A percentile compares a stretch with the other conserved stretches of the same genome.
Evolutionary conservation across 2,888 invertebrate genomes (phyloP).

Genomic region (Chrysolina haemoptera): DNA sequence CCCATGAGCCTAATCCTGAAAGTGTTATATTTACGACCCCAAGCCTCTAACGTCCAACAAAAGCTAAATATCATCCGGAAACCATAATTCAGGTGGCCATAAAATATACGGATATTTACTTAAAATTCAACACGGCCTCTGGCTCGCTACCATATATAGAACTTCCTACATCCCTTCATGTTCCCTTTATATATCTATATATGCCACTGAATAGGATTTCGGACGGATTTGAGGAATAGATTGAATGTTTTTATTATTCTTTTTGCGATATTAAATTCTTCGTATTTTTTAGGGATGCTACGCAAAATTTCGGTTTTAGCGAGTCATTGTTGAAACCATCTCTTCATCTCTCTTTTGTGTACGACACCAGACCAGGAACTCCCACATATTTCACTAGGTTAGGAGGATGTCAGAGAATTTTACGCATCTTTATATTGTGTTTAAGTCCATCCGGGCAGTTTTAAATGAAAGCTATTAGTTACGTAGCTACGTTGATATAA

Average conservation of each 20-base stretch:
- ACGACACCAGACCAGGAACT: slow-evolving; percentile 49
- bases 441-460: slow-evolving; percentile 49
- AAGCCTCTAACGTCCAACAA: slow-evolving; percentile 44
- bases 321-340: slow-evolving; percentile 47
- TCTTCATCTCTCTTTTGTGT: slow-evolving; percentile 33
- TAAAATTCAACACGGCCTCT: slow-evolving; percentile 51
- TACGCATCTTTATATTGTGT: slow-evolving; percentile 54
- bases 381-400: slow-evolving; percentile 54
- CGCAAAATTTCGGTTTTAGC: slow-evolving; percentile 48
- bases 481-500: neutral
- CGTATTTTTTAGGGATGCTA: slow-evolving; percentile 35
- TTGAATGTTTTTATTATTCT: slow-evolving; percentile 43
- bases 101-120: slow-evolving; percentile 52
- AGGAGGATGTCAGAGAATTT: slow-evolving; percentile 55
- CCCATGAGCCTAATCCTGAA: slow-evolving; percentile 50
- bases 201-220: slow-evolving; percentile 42
- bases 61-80: slow-evolving; percentile 55
- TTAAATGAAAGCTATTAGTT: slow-evolving; percentile 36
- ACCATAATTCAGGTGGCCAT: slow-evolving; percentile 54
- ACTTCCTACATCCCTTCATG: slow-evolving; percentile 35
- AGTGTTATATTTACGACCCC: slow-evolving; percentile 55
- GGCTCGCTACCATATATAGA: slow-evolving; percentile 31
- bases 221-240: slow-evolving; percentile 42
- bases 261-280: slow-evolving; percentile 35
- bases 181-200: slow-evolving; percentile 38